Conservation (phyloP, 2,113 vertebrate species). For the Chaenogobius annularis region DNA sequence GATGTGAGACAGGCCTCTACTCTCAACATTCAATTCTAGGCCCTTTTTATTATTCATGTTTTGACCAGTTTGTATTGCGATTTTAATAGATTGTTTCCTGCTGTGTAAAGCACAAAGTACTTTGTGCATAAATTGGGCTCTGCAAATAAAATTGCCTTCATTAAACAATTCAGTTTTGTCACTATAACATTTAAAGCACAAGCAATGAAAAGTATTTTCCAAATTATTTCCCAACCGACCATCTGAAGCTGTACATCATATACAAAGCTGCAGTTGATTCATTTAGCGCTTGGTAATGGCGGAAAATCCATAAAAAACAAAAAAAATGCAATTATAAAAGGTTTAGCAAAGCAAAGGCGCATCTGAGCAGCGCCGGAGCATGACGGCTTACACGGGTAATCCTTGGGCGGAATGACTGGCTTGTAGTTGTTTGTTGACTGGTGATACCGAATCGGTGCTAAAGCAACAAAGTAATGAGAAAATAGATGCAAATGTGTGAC, state of each 20-base stretch:
- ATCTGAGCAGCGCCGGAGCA: slow-evolving; percentile 53
- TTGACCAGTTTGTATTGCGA: too few species aligned
- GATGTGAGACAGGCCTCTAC: too few species aligned
- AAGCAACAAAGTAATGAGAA: slow-evolving; percentile 24
- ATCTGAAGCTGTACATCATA: not conserved
- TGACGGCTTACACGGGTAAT: slow-evolving; percentile 66
- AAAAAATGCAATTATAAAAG: slow-evolving; percentile 65
- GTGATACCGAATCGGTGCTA: slow-evolving; percentile 44
- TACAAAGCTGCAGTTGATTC: slow-evolving; percentile 18
- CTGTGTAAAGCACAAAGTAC: too few species aligned
- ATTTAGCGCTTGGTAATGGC: slow-evolving; percentile 30
- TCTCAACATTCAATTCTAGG: too few species aligned
- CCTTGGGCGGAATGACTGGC: slow-evolving; percentile 49
- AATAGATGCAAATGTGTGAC: slow-evolving; percentile 3
- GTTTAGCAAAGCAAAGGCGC: slow-evolving; percentile 56
- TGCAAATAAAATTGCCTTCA: too few species aligned
- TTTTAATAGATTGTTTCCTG: too few species aligned
- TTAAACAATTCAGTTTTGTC: too few species aligned
- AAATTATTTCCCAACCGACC: not conserved
- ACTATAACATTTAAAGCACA: not conserved
- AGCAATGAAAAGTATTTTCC: not conserved
- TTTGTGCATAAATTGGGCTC: too few species aligned
- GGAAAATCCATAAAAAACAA: slow-evolving; percentile 44
- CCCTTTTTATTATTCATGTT: too few species aligned
- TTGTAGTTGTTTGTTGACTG: slow-evolving; percentile 54